A percentile compares a stretch with the other conserved stretches of the same genome.
phyloP scores from a whole-genome alignment of 2,113 vertebrate species.

The Mola mola region DNA sequence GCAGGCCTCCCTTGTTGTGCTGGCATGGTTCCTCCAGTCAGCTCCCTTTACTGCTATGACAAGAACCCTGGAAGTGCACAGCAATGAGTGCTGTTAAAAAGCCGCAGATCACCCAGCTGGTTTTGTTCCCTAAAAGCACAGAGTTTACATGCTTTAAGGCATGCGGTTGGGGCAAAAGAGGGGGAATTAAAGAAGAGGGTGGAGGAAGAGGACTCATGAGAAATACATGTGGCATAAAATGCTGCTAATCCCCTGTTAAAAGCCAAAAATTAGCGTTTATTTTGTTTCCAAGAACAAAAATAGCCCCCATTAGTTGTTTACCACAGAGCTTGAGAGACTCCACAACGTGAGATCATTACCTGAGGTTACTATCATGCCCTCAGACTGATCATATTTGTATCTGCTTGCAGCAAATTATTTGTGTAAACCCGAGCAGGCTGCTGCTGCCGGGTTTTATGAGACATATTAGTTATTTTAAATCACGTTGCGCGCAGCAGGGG shows the following conservation, averaged over 20 bases:
- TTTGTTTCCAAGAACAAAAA: conserved; percentile 28
- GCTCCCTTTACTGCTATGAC: conserved; percentile 77
- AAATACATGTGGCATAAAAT: conserved; percentile 30
- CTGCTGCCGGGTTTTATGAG: conserved; percentile 63
- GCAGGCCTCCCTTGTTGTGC: conserved; percentile 49
- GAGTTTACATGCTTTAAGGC: conserved; percentile 20
- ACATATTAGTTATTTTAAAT: conserved; percentile 74
- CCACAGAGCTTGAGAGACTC: conserved; percentile 26
- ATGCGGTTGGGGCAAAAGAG: conserved; percentile 9
- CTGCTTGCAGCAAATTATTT: conserved; percentile 75
- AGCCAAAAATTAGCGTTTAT: conserved; percentile 28
- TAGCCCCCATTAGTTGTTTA: conserved; percentile 54
- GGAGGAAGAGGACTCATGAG: background rate
- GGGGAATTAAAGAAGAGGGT: background rate
- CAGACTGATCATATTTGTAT: conserved; percentile 71
- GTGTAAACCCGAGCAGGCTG: conserved; percentile 67
- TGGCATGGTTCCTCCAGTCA: conserved; percentile 72
- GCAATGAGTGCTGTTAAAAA: conserved; percentile 61
- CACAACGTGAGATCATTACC: conserved; percentile 66
- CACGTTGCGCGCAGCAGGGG: conserved; percentile 64
- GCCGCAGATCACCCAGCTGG: conserved; percentile 43
- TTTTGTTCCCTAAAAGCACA: conserved; percentile 33
- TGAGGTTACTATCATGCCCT: conserved; percentile 39
- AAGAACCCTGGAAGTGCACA: conserved; percentile 49
- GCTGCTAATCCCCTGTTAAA: conserved; percentile 33